Base-by-base conservation (phyloP, 1,140 invertebrate genomes). In the Tyrophagus putrescentiae region DNA sequence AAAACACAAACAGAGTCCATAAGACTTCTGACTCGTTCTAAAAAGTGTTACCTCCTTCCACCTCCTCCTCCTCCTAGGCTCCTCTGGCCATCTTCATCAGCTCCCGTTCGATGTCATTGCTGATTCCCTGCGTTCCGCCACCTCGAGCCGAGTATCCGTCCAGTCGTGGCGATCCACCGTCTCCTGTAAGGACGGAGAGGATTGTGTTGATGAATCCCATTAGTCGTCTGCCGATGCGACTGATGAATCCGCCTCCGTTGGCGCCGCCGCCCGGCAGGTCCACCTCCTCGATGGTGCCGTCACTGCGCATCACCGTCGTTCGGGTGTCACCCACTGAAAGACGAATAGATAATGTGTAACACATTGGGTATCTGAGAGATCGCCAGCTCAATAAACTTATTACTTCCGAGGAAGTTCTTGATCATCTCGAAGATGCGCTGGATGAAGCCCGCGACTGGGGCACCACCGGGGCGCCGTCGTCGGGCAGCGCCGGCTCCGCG, bases 371-470 rank as follows among this genome's bases (percentile, higher is more conserved):
- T 1, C n/a, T 3, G 31, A 52, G 31, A 21, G 2, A 48, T 7
- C 21, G 18, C 7, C 7, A 48, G 18, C 6, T 48, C 28, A 6
- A 23, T 48, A 11, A 7, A 48, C 6, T 48, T 28, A 16, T 54
- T 54, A 54, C 52, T 27, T 54, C 52, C 52, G 39, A 54, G 25
- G n/a, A 54, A 13, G 9, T 27, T 36, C 13, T 54, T 54, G 25
- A 54, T 31, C 52, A 54, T 54, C 21, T 54, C 52, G 28, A 54
- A 27, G n/a, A 54, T 54, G n/a, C 7, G 16, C 5, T 54, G 52
- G 21, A 54, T 29, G 3, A 54, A 27, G 39, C 27, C 25, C 3
- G 31, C 7, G 3, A 5, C 3, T n/a, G 2, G 6, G 25, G 18
- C 41, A 42, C 25, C 41, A 3, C 6, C 25, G 41, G 6, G 25